phyloP scores from a whole-genome alignment of 2,888 invertebrate genomes.

The Chromoteleia sp. region DNA sequence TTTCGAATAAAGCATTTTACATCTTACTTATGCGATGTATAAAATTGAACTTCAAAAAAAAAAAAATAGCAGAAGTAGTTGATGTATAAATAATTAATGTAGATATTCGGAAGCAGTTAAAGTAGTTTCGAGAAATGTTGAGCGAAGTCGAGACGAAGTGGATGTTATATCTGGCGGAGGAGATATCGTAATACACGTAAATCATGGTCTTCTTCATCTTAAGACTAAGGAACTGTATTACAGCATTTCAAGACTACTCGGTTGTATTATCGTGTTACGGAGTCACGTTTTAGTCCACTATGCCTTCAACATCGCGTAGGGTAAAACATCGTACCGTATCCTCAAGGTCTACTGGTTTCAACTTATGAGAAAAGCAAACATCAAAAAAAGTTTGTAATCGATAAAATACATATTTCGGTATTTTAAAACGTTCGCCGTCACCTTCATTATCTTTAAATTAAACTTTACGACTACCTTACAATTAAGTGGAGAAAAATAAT shows the following conservation, averaged over 20 bases:
- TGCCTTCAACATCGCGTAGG: slow-evolving; percentile 38
- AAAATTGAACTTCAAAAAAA: no score
- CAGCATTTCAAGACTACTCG: slow-evolving; percentile 37
- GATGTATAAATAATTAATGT: slow-evolving; percentile 15
- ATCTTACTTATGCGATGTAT: no score
- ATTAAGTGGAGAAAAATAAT: slow-evolving; percentile 41
- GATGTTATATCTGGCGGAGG: slow-evolving; percentile 16
- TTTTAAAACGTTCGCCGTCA: slow-evolving; percentile 10
- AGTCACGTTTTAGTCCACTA: slow-evolving; percentile 61
- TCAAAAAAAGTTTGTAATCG: slow-evolving; percentile 25
- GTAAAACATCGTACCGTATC: slow-evolving; percentile 53
- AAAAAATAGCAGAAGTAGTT: no score
- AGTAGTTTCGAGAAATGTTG: slow-evolving; percentile 16
- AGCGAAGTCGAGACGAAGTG: background rate
- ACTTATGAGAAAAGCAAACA: slow-evolving; percentile 24
- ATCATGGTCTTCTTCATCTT: slow-evolving; percentile 44
- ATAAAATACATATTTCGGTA: slow-evolving; percentile 31
- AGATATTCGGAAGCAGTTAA: slow-evolving; percentile 22
- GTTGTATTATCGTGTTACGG: slow-evolving; percentile 51
- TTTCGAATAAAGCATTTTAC: no score
- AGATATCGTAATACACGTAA: slow-evolving; percentile 51
- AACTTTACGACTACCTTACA: slow-evolving; percentile 4
- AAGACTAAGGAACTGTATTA: slow-evolving; percentile 40
- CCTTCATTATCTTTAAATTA: background rate
- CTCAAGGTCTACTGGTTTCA: slow-evolving; percentile 63